Percentiles rank a stretch among this genome's conserved stretches.
phyloP scores from a whole-genome alignment of 92 coral and sea anemone species.

The Nematostella vectensis region DNA sequence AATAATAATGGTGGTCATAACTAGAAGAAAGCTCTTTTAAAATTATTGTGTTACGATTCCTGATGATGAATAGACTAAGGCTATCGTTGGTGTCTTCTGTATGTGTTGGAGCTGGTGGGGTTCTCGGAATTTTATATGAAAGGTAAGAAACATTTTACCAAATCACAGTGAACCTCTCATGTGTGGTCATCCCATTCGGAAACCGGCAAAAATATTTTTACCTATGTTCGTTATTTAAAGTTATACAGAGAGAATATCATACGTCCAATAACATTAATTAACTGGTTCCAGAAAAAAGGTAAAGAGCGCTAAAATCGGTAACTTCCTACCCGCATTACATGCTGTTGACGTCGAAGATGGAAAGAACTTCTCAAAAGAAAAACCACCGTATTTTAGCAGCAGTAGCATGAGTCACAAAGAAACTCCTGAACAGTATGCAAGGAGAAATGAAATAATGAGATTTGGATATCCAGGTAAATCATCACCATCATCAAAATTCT shows the following conservation, averaged over 20 bases:
- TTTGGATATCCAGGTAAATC: conserved; percentile 71
- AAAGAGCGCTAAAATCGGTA: background rate
- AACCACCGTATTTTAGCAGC: background rate
- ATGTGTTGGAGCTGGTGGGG: conserved; percentile 53
- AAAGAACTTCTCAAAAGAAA: background rate
- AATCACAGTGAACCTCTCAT: too few relatives aligned
- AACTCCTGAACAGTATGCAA: conserved; percentile 11
- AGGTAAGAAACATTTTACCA: too few relatives aligned
- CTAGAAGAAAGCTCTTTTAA: too few relatives aligned
- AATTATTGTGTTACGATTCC: background rate
- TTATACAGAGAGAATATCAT: too few relatives aligned
- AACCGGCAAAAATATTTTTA: too few relatives aligned
- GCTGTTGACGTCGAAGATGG: background rate
- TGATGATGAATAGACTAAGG: conserved; percentile 22
- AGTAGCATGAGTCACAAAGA: too few relatives aligned
- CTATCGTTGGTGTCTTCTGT: conserved; percentile 26
- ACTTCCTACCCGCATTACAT: background rate
- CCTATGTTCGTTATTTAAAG: too few relatives aligned
- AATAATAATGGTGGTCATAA: too few relatives aligned
- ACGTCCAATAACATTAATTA: too few relatives aligned
- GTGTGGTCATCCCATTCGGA: too few relatives aligned
- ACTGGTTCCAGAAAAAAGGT: too few relatives aligned
- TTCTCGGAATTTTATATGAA: conserved; percentile 39
- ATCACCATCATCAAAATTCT: background rate
- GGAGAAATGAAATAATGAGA: conserved; percentile 60